Conservation (phyloP, 2,888 invertebrate species). For the Troides helena region DNA sequence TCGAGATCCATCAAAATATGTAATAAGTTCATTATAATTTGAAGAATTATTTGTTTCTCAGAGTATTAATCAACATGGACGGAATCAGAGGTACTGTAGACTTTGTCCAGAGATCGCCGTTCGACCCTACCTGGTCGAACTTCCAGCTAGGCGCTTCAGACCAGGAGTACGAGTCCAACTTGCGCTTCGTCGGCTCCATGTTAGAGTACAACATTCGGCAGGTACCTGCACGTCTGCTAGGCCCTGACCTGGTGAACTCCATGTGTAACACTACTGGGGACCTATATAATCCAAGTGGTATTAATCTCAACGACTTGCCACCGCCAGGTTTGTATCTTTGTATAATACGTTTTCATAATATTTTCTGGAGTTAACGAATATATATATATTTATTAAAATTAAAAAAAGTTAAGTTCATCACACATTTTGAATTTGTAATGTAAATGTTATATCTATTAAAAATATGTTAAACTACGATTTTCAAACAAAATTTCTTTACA, state of each 20-base stretch:
- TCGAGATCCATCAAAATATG: too few relatives aligned
- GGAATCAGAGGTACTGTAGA: slow-evolving; percentile 90
- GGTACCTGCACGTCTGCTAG: slow-evolving; percentile 80
- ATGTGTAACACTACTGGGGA: slow-evolving; percentile 86
- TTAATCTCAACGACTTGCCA: slow-evolving; percentile 79
- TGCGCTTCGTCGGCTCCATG: slow-evolving; percentile 87
- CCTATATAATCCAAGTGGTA: slow-evolving; percentile 87
- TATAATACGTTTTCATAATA: not conserved
- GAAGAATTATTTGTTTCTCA: slow-evolving; percentile 44
- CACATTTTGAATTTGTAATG: too few relatives aligned
- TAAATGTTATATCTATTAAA: too few relatives aligned
- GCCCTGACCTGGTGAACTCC: slow-evolving; percentile 51
- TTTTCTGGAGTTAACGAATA: too few relatives aligned
- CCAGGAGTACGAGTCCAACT: slow-evolving; percentile 84
- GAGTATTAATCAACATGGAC: slow-evolving; percentile 85
- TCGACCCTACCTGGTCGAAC: slow-evolving; percentile 90
- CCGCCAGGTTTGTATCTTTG: slow-evolving; percentile 81
- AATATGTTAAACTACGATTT: too few relatives aligned
- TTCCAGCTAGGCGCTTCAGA: slow-evolving; percentile 84
- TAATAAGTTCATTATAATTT: too few relatives aligned
- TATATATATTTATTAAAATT: too few relatives aligned
- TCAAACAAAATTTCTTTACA: too few relatives aligned
- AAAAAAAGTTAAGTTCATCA: too few relatives aligned
- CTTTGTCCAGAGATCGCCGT: slow-evolving; percentile 89
- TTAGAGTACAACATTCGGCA: slow-evolving; percentile 86